phyloP scores from a whole-genome alignment of 2,797 vertebrate species.

The Sarcoramphus papa region DNA sequence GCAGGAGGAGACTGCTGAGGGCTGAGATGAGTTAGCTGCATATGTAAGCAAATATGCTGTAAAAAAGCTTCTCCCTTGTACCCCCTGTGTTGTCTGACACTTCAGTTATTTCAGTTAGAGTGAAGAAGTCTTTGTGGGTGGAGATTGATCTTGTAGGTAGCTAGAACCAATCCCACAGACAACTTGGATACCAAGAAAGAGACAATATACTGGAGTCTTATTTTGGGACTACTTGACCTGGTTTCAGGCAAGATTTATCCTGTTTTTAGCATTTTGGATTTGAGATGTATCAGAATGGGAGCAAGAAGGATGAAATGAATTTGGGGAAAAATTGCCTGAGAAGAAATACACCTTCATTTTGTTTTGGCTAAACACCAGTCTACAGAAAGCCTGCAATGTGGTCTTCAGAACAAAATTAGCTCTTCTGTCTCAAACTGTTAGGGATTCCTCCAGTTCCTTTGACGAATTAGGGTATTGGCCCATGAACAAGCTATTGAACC shows the following conservation, averaged over 20 bases:
- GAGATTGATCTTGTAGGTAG: not conserved
- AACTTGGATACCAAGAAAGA: not conserved
- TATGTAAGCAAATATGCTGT: not conserved
- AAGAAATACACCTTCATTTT: not conserved
- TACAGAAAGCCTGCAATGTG: not conserved
- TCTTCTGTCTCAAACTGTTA: not conserved
- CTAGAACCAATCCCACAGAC: not conserved
- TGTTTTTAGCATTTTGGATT: not conserved
- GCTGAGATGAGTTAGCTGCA: not conserved
- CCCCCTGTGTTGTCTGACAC: slow-evolving; percentile 29
- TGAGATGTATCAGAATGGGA: not conserved
- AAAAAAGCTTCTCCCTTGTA: not conserved
- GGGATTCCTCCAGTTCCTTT: not conserved
- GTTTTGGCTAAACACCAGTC: not conserved
- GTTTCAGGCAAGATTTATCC: not conserved
- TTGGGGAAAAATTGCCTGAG: not conserved
- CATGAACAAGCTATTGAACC: not conserved
- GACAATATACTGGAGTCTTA: not conserved
- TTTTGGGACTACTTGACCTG: slow-evolving; percentile 24
- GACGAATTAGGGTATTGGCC: not conserved
- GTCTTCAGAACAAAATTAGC: not conserved
- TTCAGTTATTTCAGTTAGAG: slow-evolving; percentile 1
- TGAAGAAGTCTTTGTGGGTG: slow-evolving; percentile 32
- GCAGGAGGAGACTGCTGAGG: not conserved
- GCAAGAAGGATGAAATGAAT: not conserved